Conservation (phyloP, 2,113 vertebrate genomes). For the Solea solea region DNA sequence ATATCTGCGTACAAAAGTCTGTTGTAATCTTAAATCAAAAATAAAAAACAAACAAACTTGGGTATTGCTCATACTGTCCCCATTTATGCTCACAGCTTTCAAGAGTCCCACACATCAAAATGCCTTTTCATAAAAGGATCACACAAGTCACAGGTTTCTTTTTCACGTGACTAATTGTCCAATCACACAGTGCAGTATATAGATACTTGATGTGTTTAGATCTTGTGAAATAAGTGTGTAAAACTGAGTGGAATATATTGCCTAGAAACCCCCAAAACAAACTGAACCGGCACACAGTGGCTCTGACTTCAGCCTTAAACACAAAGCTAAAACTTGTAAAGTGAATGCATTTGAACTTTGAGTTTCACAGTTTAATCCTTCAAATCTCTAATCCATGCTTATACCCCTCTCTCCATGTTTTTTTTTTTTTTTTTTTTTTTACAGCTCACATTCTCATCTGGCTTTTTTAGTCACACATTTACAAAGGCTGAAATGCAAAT, state of each 20-base stretch:
- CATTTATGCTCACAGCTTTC: conserved; percentile 16
- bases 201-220: too few species aligned
- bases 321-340: too few species aligned
- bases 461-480: too few species aligned
- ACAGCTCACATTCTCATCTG: too few species aligned
- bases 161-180: background rate
- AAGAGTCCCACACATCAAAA: conserved; percentile 26
- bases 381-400: too few species aligned
- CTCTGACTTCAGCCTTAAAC: too few species aligned
- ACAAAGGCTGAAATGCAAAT: too few species aligned
- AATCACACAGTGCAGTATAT: background rate
- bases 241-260: too few species aligned
- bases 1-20: conserved; percentile 61
- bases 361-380: background rate
- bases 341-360: background rate
- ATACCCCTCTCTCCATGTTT: background rate
- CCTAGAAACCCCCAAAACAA: too few species aligned
- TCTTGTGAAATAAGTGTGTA: too few species aligned
- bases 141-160: background rate
- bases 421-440: too few species aligned
- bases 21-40: conserved; percentile 44
- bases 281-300: too few species aligned
- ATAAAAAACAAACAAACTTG: conserved; percentile 24
- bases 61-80: conserved; percentile 9
- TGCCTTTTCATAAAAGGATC: background rate